Percentiles rank a stretch among this genome's conserved stretches.
Evolutionary conservation across 2,113 vertebrate genomes (phyloP).

Genomic region (Elephantulus edwardii): DNA sequence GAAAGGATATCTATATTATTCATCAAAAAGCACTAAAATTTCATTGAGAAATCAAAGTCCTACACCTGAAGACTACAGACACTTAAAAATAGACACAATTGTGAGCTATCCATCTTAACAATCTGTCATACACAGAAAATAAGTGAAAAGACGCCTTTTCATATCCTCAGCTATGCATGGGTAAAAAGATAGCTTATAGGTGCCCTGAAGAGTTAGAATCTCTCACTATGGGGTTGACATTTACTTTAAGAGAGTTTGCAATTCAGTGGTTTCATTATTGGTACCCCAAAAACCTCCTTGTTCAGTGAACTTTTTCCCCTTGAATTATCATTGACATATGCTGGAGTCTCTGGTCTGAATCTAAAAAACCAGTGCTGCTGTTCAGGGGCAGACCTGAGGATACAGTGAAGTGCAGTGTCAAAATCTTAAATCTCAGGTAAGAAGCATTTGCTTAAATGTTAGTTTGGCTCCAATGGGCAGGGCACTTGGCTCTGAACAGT

Average conservation of each 20-base stretch:
- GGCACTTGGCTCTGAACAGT: neutral
- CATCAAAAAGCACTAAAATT: neutral
- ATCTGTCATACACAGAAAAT: neutral
- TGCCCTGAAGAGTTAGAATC: neutral
- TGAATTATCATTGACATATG: neutral
- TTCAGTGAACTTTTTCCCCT: neutral
- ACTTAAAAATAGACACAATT: slow-evolving; percentile 28
- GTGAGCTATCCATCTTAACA: neutral
- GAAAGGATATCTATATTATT: neutral
- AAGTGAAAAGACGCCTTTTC: neutral
- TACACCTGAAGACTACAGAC: slow-evolving; percentile 13
- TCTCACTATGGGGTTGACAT: neutral
- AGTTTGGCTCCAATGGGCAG: neutral
- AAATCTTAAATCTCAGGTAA: neutral
- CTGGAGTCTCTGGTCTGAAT: neutral
- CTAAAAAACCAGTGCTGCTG: neutral
- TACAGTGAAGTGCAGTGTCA: rapidly evolving
- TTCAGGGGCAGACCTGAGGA: neutral
- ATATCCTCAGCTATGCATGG: neutral
- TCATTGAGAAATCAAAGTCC: slow-evolving; percentile 1
- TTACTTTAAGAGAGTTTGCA: slow-evolving; percentile 1
- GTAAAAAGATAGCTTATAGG: neutral
- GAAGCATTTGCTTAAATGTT: neutral
- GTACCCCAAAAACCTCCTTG: neutral
- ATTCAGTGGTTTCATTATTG: neutral